phyloP scores from a whole-genome alignment of 2,888 invertebrate species.

The Zootermopsis nevadensis region DNA sequence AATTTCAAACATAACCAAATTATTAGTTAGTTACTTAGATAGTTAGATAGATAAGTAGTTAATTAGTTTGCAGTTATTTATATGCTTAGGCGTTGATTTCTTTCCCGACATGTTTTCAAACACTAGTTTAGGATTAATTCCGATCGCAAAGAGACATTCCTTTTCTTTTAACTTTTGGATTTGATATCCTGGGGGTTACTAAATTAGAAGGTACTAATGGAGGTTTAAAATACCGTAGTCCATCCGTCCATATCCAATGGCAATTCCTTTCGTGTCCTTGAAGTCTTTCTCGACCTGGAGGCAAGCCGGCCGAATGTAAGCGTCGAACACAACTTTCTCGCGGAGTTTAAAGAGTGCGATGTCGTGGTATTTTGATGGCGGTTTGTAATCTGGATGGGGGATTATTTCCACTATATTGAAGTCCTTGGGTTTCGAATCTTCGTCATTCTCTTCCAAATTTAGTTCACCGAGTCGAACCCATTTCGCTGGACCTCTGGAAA shows the following conservation, averaged over 20 bases:
- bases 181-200: too few species aligned
- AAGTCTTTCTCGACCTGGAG: constrained; percentile 37
- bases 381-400: constrained; percentile 45
- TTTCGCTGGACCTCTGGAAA: constrained; percentile 46
- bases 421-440: constrained; percentile 44
- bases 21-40: too few species aligned
- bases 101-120: too few species aligned
- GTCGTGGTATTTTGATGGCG: constrained; percentile 47
- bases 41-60: too few species aligned
- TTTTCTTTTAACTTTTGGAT: too few species aligned
- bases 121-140: too few species aligned
- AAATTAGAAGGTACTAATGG: too few species aligned
- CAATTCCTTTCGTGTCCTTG: constrained; percentile 41
- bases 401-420: constrained; percentile 35
- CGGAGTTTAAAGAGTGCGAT: constrained; percentile 49
- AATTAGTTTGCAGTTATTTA: too few species aligned
- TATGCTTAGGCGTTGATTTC: too few species aligned
- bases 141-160: too few species aligned
- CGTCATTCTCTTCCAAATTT: constrained; percentile 34
- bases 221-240: constrained; percentile 22
- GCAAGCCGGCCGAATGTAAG: constrained; percentile 49
- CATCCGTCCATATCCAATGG: constrained; percentile 48
- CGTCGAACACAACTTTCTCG: constrained; percentile 36
- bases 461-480: constrained; percentile 49
- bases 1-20: too few species aligned